These are phyloP conservation scores for Cyclophora punctaria DNA, from an alignment of 2,888 invertebrate species.

Conservation along the genomic window DNA sequence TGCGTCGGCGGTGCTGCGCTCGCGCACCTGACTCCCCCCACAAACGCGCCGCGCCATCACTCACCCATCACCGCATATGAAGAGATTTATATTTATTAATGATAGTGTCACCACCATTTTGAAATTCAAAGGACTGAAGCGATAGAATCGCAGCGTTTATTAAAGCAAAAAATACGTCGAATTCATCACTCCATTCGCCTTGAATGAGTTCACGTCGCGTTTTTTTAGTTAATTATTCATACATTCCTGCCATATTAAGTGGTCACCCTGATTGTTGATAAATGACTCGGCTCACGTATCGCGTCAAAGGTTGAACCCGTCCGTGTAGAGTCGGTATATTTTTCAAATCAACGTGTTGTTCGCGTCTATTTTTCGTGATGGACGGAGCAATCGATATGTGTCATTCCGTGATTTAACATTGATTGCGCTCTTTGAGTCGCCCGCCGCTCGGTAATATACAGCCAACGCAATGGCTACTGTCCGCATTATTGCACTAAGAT, in stretches of 20 bases:
- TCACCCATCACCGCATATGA: conserved; percentile 62
- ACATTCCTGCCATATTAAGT: conserved; percentile 27
- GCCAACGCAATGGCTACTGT: conserved; percentile 49
- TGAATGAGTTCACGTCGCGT: conserved; percentile 10
- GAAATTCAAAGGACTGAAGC: conserved; percentile 17
- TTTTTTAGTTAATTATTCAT: too few species aligned
- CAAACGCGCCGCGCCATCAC: conserved; percentile 62
- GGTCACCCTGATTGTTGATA: conserved; percentile 59
- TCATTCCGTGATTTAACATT: conserved; percentile 61
- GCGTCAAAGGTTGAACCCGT: conserved; percentile 63
- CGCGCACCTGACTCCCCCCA: conserved; percentile 63
- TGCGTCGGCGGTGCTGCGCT: conserved; percentile 55
- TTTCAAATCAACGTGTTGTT: conserved; percentile 42
- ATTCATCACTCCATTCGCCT: conserved; percentile 8
- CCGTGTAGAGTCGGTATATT: conserved; percentile 59
- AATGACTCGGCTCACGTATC: conserved; percentile 63
- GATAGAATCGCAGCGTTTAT: conserved; percentile 10
- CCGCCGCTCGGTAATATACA: conserved; percentile 53
- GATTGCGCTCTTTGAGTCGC: conserved; percentile 58
- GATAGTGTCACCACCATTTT: conserved; percentile 41
- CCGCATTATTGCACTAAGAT: conserved; percentile 36
- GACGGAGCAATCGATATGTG: conserved; percentile 42
- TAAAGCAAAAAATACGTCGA: neutral
- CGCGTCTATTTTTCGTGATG: conserved; percentile 1
- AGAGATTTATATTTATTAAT: conserved; percentile 71